Percentiles rank a stretch among this genome's conserved stretches.
These are phyloP conservation scores for Spea multiplicata DNA, from an alignment of 2,113 vertebrate species.

Conservation along the genomic window DNA sequence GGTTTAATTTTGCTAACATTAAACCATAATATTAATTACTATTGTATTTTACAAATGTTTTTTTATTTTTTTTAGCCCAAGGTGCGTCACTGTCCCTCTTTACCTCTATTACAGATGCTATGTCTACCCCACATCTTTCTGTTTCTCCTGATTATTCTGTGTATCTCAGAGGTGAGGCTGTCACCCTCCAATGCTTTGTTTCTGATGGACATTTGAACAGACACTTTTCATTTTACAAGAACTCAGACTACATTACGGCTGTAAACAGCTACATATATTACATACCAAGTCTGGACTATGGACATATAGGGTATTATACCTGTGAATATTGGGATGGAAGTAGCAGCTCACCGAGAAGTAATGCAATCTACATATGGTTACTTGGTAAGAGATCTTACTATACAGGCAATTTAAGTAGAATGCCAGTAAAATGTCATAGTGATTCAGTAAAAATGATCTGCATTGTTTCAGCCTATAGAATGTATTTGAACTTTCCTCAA, in stretches of 20 bases:
- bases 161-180: slow-evolving; percentile 23
- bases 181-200: slow-evolving; percentile 3
- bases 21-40: too few relatives aligned
- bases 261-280: background rate
- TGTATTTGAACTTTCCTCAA: too few relatives aligned
- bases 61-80: too few relatives aligned
- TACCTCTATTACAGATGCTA: slow-evolving; percentile 4
- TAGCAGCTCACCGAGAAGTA: slow-evolving; percentile 8
- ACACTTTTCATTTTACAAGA: slow-evolving; percentile 9
- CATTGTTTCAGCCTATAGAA: too few relatives aligned
- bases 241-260: background rate
- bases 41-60: too few relatives aligned
- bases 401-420: too few relatives aligned
- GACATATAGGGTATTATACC: background rate
- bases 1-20: too few relatives aligned
- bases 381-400: background rate
- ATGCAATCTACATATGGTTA: background rate
- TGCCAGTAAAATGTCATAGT: too few relatives aligned
- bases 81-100: too few relatives aligned
- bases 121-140: background rate
- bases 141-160: background rate
- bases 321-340: slow-evolving; percentile 8
- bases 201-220: background rate
- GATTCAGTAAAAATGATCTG: too few relatives aligned
- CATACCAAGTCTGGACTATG: background rate